Conservation (phyloP, 2,797 vertebrate species). For the Danio albolineatus region DNA sequence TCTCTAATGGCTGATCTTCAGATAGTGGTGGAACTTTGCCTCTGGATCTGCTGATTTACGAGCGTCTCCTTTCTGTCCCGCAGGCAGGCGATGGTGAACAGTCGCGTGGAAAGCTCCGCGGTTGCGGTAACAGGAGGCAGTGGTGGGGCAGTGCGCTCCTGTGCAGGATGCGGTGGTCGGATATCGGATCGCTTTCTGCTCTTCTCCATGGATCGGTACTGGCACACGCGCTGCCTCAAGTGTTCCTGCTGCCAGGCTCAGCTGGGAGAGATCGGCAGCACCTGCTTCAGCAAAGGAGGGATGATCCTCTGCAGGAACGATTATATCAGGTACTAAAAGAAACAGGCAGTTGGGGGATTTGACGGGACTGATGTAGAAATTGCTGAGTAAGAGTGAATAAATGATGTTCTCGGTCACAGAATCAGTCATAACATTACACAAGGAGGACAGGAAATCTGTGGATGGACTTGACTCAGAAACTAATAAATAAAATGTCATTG, state of each 20-base stretch:
- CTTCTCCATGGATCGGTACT: conserved; percentile 84
- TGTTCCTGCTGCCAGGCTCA: conserved; percentile 85
- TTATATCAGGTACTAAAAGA: conserved; percentile 79
- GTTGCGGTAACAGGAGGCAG: conserved; percentile 72
- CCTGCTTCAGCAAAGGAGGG: conserved; percentile 85
- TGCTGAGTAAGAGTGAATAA: background rate
- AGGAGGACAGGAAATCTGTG: background rate
- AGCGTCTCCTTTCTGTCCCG: background rate
- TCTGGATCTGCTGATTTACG: conserved; percentile 9
- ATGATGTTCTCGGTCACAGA: background rate
- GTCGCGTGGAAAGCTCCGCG: conserved; percentile 73
- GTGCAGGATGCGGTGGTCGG: conserved; percentile 78
- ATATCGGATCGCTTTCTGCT: conserved; percentile 83
- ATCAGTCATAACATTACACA: background rate
- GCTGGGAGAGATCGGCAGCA: conserved; percentile 84
- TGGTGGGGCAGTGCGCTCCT: conserved; percentile 65
- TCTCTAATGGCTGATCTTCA: conserved; percentile 24
- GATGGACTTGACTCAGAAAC: background rate
- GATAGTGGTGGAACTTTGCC: conserved; percentile 8
- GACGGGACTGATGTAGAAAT: background rate
- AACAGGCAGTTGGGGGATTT: background rate
- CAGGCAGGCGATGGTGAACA: conserved; percentile 79
- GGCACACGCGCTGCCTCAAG: conserved; percentile 84
- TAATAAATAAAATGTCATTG: background rate
- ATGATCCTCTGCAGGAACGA: conserved; percentile 86